Conservation (phyloP, 2,797 vertebrate genomes). For the Gadopsis bispinosus region DNA sequence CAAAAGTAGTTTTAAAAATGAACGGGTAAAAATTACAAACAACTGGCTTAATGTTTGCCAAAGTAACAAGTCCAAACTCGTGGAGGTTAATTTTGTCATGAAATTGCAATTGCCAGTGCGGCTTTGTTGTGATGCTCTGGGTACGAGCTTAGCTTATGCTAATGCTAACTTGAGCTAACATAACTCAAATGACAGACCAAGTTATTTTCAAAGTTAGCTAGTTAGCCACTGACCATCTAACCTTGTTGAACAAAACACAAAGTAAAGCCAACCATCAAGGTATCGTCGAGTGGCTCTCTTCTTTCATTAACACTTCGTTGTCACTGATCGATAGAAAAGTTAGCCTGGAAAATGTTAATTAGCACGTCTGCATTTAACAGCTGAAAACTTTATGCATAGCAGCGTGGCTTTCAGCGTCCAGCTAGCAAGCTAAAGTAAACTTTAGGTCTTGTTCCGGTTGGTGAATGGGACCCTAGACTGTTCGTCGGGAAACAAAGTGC, state of each 20-base stretch:
- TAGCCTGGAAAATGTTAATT: conserved; percentile 2
- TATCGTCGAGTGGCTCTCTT: rapidly evolving
- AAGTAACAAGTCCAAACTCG: too few species aligned
- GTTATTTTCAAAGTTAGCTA: conserved; percentile 15
- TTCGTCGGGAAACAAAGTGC: background rate
- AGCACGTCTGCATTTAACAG: background rate
- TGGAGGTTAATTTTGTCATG: background rate
- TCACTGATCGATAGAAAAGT: background rate
- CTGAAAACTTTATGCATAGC: conserved; percentile 53
- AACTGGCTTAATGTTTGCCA: background rate
- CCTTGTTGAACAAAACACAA: background rate
- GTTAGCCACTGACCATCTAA: background rate
- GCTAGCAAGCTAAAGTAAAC: conserved; percentile 32
- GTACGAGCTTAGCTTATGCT: background rate
- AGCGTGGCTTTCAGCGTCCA: conserved; percentile 52
- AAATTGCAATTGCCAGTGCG: background rate
- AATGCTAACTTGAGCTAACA: conserved; percentile 8
- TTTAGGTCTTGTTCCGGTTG: background rate
- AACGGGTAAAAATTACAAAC: background rate
- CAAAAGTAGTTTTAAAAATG: background rate
- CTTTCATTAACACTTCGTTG: background rate
- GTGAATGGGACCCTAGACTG: rapidly evolving
- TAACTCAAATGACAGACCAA: background rate
- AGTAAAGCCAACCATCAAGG: rapidly evolving
- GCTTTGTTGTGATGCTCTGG: conserved; percentile 26